Base-by-base conservation (phyloP, 53 echinoderm and acorn worm species). In the Apostichopus leukothele region DNA sequence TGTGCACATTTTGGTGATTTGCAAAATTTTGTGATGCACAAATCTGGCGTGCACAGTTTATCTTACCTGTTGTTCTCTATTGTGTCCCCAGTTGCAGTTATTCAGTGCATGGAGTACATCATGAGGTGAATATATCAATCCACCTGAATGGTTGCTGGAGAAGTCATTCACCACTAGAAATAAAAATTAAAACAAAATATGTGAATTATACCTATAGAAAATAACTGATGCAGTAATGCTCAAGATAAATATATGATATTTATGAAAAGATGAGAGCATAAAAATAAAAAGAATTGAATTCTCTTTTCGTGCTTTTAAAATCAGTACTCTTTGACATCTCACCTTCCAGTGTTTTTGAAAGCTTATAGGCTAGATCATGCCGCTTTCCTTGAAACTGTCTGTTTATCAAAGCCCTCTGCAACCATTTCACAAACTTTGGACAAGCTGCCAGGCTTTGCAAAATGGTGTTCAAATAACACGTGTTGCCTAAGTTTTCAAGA, bases 381-480 rank as follows among this genome's bases (percentile, higher is more conserved):
- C 88, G 86, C 73, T 88, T 93, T 1, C 91, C 96, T 83, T 91
- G 92, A 83, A 96, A 96, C 88, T 92, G 91, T 16, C 92, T 89
- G 67, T 92, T 91, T 53, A 92, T 80, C 14, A 95, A 92, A 55
- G 94, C 92, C 73, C 94, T 79, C 26, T 90, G 89, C 2, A 98
- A 90, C 98, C 98, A 98, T 26, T 89, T 90, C n/a, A 98, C 74
- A 89, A 98, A 97, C 9, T 86, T 88, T 9, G 95, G 93, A 84
- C 98, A 98, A 9, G 98, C 94, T 3, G 98, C 93, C 11, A 98
- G 86, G 88, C 98, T 98, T 86, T 98, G 98, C 9, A 98, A 78
- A 68, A 98, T 93, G 51, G 98, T 95, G 91, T 98, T 98, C 90
- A 98, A 71, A 89, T 95, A 98, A 61, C 98, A 98, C 2, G 98